Conservation (phyloP, 2,113 vertebrate genomes). For the Podarcis raffonei region DNA sequence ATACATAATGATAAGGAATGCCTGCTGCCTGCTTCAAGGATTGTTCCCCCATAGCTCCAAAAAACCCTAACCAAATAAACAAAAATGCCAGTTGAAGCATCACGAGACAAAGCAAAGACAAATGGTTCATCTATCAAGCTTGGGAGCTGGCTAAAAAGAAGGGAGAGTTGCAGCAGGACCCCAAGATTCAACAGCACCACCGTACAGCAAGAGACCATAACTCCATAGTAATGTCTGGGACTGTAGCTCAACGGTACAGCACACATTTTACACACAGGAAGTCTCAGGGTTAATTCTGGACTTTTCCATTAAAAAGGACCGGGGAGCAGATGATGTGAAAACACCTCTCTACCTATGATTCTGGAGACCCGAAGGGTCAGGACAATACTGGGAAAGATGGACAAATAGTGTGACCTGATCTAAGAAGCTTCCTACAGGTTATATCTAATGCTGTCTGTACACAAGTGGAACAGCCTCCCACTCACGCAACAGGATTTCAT, state of each 20-base stretch:
- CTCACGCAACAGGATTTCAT: too few species aligned
- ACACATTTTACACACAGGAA: background rate
- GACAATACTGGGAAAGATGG: background rate
- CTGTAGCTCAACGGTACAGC: background rate
- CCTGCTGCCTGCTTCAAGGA: background rate
- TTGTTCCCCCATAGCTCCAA: too few species aligned
- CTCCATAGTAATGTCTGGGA: too few species aligned
- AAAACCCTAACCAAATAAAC: background rate
- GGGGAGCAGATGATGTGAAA: background rate
- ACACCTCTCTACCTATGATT: background rate
- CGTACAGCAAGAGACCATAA: too few species aligned
- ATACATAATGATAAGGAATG: background rate
- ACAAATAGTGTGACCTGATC: background rate
- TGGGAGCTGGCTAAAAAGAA: background rate
- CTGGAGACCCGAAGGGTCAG: background rate
- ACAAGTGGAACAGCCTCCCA: too few species aligned
- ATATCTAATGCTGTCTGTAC: too few species aligned
- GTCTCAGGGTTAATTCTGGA: background rate
- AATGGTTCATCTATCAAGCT: background rate
- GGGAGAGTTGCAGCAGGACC: background rate
- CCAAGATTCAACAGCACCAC: background rate
- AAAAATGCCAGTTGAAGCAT: background rate
- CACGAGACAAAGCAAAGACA: background rate
- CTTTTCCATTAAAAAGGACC: background rate
- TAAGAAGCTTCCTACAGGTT: background rate